Evolutionary conservation across 2,113 vertebrate species (phyloP), one percentile per base, ranked within the genome.

Genomic region (Formicarius rufipectus): DNA sequence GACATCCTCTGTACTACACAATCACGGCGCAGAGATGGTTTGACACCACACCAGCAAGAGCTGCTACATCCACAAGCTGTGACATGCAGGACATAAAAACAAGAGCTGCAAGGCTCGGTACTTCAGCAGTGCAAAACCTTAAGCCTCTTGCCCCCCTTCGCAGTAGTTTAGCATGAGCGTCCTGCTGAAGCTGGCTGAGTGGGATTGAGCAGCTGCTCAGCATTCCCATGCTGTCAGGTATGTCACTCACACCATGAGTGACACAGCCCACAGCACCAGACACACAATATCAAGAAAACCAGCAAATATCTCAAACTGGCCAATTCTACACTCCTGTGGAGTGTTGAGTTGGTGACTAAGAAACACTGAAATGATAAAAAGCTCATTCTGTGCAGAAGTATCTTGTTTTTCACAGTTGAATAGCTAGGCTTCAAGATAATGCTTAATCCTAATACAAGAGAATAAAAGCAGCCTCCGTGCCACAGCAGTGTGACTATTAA

Each of bases 81-180:
- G 73, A 24, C 28, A 22, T 0, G 3, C 18, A 40, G 56, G 39
- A 74, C 1, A 0, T 18, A 64, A 55, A 25, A 4, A n/a, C n/a
- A n/a, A n/a, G n/a, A n/a, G 33, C 42, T 80, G 44, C 19, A 40
- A 59, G 37, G 7, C 7, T 40, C 1, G 3, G 25, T 37, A 7
- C 11, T 40, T 40, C n/a, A 60, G 30, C 55, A 45, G 12, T 13
- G 31, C 45, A 40, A 19, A 28, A 21, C 13, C 30, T 42, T 21
- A 16, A 0, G 0, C 4, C 10, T 62, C 17, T 17, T 4, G 22
- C 20, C 10, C 7, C 12, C 71, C 20, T 6, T 2, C 9, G 10
- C 2, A 0, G 14, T 15, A 35, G 18, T 24, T 83, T 23, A 52
- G n/a, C 30, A 71, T 0, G 0, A 58, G 31, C 10, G 5, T 7